A percentile compares a stretch with the other conserved stretches of the same genome.
Evolutionary conservation across 37 sponge, comb jelly and placozoan species (phyloP).

Genomic region (Hexactinellida sp.): DNA sequence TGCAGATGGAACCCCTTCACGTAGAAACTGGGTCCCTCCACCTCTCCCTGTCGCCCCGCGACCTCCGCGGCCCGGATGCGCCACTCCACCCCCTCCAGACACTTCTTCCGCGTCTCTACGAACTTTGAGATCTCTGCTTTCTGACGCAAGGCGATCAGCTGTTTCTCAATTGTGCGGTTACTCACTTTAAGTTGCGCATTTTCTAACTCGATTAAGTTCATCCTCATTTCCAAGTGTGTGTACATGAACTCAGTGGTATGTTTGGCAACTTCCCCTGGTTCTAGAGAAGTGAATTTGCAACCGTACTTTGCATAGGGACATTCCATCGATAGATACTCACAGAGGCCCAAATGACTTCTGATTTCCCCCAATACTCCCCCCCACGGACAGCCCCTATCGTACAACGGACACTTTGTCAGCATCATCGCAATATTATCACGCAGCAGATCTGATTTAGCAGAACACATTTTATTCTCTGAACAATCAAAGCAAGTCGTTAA

Average conservation of each 20-base stretch:
- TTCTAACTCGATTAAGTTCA: not conserved
- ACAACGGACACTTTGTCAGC: not conserved
- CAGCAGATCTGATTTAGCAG: not conserved
- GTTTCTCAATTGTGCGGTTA: not conserved
- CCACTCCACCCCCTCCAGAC: not conserved
- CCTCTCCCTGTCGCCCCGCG: not conserved
- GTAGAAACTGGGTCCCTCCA: not conserved
- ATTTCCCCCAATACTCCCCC: not conserved
- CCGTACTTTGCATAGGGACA: not conserved
- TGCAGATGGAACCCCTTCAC: not conserved
- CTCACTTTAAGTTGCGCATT: not conserved
- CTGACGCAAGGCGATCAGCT: not conserved
- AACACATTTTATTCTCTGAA: not conserved
- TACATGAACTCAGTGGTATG: not conserved
- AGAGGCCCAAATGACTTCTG: not conserved
- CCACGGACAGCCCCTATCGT: not conserved
- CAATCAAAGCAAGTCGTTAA: not conserved
- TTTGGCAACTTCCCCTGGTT: not conserved
- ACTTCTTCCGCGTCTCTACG: not conserved
- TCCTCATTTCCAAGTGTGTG: not conserved
- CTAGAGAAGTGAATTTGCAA: not conserved
- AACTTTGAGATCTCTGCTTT: not conserved
- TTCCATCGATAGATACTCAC: not conserved
- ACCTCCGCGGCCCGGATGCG: not conserved
- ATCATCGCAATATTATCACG: not conserved